Evolutionary conservation across 2,888 invertebrate species (phyloP).

Genomic region (Corythucha ciliata): DNA sequence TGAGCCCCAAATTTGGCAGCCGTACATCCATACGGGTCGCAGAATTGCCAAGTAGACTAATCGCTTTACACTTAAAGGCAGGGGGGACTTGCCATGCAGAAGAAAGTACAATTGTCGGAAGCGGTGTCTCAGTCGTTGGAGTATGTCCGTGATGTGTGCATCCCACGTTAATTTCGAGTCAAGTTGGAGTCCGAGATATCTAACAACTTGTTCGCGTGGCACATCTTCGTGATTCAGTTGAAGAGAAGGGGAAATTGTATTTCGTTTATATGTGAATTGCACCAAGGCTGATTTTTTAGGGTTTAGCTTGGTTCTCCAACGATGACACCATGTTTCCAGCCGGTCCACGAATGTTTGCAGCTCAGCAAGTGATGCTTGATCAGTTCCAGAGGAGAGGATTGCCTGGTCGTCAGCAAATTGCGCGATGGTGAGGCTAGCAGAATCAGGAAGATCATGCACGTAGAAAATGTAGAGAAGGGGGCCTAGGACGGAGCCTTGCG

Average conservation of each 20-base stretch:
- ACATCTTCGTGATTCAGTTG: too few relatives aligned
- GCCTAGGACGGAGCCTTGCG: conserved; percentile 18
- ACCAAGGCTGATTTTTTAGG: conserved; percentile 4
- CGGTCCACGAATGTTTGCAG: conserved; percentile 1
- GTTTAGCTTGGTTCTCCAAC: conserved; percentile 9
- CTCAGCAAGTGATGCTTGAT: neutral
- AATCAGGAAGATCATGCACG: conserved; percentile 4
- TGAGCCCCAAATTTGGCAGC: conserved; percentile 4
- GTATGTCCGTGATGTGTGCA: neutral
- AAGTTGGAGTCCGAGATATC: conserved; percentile 7
- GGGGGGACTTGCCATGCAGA: neutral
- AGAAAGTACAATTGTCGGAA: neutral
- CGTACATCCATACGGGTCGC: conserved; percentile 9
- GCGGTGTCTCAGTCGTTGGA: neutral
- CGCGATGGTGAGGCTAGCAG: neutral
- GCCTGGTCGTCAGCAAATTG: conserved; percentile 13
- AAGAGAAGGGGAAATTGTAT: too few relatives aligned
- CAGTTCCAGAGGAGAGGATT: neutral
- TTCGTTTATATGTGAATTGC: conserved; percentile 11
- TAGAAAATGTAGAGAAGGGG: conserved; percentile 14
- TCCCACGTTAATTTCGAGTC: conserved; percentile 5
- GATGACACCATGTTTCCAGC: neutral
- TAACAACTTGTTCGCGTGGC: conserved; percentile 10
- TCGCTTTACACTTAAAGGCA: neutral
- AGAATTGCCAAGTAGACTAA: neutral